Base-by-base conservation (phyloP, 2,888 invertebrate species). In the Schizotus pectinicornis region DNA sequence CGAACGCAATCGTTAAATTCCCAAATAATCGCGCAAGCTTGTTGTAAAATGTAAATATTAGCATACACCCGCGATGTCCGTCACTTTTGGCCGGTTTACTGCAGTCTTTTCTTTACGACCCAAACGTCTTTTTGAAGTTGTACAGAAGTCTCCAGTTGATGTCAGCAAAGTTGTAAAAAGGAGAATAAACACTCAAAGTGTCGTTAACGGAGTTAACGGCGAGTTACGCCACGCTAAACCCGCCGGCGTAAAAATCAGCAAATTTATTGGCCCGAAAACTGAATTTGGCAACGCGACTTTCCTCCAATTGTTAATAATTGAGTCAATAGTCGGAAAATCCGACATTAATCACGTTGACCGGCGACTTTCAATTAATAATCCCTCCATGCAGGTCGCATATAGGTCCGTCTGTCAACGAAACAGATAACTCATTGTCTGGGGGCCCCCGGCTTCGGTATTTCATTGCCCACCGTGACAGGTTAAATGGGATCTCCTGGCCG, bases 351-450 rank as follows among this genome's bases (percentile, higher is more conserved):
- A 22, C 22, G 22, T 22, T 5, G 3, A 5, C 22, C 22, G 22
- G 22, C 22, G 5, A 22, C 22, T 3, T 22, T 5, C 22, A 22
- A 22, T 22, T 22, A 22, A 22, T 22, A 22, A 22, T 22, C 5
- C 22, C 22, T 3, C 22, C 22, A 2, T 22, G 22, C 22, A 22
- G 5, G 36, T 35, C 33, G 14, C 53, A 46, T 46, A 45, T 38
- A 38, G 14, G 22, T 32, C 33, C 38, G 57, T 56, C 51, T 51
- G 57, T 46, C 57, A 57, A 57, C 13, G 22, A 9, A 47, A 57
- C 57, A 52, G 57, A 57, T 52, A 41, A 57, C 41, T 47, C 57
- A 51, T 57, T 52, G 57, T 57, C 47, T 57, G 49, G 42, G 62
- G 56, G 55, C 22, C 22, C 22, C 22, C 22, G 22, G 22, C 22